phyloP scores from a whole-genome alignment of 2,888 invertebrate genomes.

The Cacoxenus indagator region DNA sequence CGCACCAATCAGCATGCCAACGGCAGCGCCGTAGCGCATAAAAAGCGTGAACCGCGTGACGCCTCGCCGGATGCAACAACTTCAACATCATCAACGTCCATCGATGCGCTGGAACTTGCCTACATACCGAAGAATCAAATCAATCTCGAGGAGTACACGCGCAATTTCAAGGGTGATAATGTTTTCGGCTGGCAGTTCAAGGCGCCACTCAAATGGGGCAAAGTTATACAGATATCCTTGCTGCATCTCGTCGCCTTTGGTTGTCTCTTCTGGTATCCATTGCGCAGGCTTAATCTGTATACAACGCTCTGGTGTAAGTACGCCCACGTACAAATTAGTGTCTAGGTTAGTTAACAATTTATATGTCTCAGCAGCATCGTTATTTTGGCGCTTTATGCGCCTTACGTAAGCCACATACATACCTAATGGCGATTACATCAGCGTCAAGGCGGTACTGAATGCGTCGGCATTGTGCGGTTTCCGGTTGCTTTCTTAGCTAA shows the following conservation, averaged over 20 bases:
- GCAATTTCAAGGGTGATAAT: constrained; percentile 61
- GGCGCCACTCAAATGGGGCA: constrained; percentile 78
- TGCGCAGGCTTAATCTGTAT: constrained; percentile 66
- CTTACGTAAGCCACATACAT: background rate
- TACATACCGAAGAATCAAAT: constrained; percentile 55
- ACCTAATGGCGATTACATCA: constrained; percentile 2
- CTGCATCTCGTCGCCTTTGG: constrained; percentile 72
- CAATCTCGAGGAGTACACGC: constrained; percentile 61
- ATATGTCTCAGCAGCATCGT: no score
- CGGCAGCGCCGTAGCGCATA: constrained; percentile 7
- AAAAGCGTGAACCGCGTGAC: constrained; percentile 43
- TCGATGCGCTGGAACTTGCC: background rate
- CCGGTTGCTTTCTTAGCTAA: no score
- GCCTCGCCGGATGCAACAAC: constrained; percentile 49
- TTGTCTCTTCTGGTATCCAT: constrained; percentile 65
- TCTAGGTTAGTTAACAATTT: no score
- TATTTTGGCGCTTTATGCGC: background rate
- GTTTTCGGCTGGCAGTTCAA: constrained; percentile 72
- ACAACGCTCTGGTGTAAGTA: constrained; percentile 77
- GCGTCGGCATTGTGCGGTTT: no score
- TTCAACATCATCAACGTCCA: constrained; percentile 4
- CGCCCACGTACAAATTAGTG: background rate
- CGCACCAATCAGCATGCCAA: constrained; percentile 44
- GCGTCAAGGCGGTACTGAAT: no score
- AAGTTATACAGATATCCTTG: constrained; percentile 73